Evolutionary conservation across 2,888 invertebrate species (phyloP).

Genomic region (Polia nebulosa): DNA sequence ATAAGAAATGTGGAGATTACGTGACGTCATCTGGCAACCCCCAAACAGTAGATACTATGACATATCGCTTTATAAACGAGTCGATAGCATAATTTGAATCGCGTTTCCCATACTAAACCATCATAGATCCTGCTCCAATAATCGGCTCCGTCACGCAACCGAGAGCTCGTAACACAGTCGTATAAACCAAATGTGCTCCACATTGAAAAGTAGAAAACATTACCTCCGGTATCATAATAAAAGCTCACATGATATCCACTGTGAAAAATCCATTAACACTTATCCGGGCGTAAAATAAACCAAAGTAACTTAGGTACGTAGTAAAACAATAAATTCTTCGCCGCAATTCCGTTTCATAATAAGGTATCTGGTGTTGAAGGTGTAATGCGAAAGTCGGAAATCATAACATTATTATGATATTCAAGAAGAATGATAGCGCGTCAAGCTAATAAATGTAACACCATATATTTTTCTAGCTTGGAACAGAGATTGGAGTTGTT

Average conservation of each 20-base stretch:
- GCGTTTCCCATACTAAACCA: slow-evolving; percentile 52
- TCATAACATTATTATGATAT: slow-evolving; percentile 73
- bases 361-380: slow-evolving; percentile 69
- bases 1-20: slow-evolving; percentile 61
- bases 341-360: slow-evolving; percentile 71
- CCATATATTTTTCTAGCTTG: slow-evolving; percentile 51
- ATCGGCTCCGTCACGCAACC: slow-evolving; percentile 79
- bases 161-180: slow-evolving; percentile 78
- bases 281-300: slow-evolving; percentile 81
- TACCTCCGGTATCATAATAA: slow-evolving; percentile 84
- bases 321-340: slow-evolving; percentile 79
- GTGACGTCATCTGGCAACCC: slow-evolving; percentile 57
- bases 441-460: slow-evolving; percentile 45
- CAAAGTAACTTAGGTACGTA: slow-evolving; percentile 72
- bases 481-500: slow-evolving; percentile 20
- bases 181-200: slow-evolving; percentile 82
- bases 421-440: slow-evolving; percentile 70
- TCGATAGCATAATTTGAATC: slow-evolving; percentile 59
- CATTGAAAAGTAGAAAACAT: slow-evolving; percentile 80
- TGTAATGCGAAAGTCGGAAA: slow-evolving; percentile 67
- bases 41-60: slow-evolving; percentile 31
- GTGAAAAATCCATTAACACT: slow-evolving; percentile 85
- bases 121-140: slow-evolving; percentile 72
- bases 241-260: slow-evolving; percentile 77
- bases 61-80: slow-evolving; percentile 57